Conservation (phyloP, 2,797 vertebrate genomes). For the Gambusia yucatana region DNA sequence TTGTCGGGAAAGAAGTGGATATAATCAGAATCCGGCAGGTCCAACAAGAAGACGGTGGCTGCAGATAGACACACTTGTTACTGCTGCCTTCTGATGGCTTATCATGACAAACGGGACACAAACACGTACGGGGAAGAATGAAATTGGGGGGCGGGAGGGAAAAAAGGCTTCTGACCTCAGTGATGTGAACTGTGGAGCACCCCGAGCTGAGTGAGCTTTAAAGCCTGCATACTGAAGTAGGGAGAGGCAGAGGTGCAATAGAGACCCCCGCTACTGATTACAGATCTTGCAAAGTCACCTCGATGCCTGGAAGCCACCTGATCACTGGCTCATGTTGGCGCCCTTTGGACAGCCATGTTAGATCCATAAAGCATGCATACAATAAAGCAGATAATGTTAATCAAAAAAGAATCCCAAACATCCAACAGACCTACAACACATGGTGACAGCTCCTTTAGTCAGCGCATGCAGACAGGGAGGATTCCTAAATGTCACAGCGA, state of each 20-base stretch:
- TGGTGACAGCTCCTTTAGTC: not conserved
- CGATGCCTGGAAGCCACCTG: constrained; percentile 33
- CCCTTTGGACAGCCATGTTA: constrained; percentile 39
- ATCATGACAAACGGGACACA: constrained; percentile 49
- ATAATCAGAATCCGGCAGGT: constrained; percentile 51
- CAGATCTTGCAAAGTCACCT: constrained; percentile 19
- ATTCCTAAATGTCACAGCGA: not conserved
- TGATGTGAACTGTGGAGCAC: constrained; percentile 64
- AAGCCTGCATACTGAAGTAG: constrained; percentile 42
- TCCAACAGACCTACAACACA: constrained; percentile 28
- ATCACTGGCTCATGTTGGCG: constrained; percentile 26
- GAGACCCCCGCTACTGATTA: constrained; percentile 33
- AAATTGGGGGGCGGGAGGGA: constrained; percentile 30
- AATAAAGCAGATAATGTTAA: constrained; percentile 46
- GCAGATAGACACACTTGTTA: constrained; percentile 35
- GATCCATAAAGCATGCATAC: constrained; percentile 19
- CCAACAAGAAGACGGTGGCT: constrained; percentile 24
- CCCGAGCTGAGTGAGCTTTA: constrained; percentile 55
- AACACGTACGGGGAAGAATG: constrained; percentile 8
- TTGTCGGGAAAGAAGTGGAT: constrained; percentile 34
- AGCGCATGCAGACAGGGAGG: not conserved
- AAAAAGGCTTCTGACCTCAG: constrained; percentile 56
- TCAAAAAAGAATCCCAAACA: constrained; percentile 58
- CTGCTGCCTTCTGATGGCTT: constrained; percentile 60
- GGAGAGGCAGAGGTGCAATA: constrained; percentile 32